Conservation (phyloP, 2,888 invertebrate genomes). For the Laspeyria flexula region DNA sequence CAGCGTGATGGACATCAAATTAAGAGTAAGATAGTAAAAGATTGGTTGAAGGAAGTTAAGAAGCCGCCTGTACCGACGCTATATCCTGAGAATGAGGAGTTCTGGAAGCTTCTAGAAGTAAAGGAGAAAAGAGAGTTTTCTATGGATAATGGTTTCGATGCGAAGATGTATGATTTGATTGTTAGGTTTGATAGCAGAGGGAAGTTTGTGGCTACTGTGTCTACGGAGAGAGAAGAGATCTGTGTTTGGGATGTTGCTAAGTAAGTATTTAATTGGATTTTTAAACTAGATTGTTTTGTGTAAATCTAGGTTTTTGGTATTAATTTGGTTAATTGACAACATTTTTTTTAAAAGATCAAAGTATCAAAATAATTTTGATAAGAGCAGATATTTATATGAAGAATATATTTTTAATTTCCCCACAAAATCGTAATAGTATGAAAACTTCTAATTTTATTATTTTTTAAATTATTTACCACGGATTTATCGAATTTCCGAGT, state of each 20-base stretch:
- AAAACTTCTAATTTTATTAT: too few relatives aligned
- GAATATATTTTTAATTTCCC: too few relatives aligned
- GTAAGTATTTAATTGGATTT: constrained; percentile 52
- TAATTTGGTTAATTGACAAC: too few relatives aligned
- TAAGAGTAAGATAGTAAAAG: constrained; percentile 69
- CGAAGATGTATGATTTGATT: constrained; percentile 86
- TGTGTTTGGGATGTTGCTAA: constrained; percentile 91
- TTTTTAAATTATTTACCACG: too few relatives aligned
- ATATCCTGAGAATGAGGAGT: constrained; percentile 83
- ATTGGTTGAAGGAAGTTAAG: constrained; percentile 76
- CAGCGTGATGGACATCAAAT: constrained; percentile 66
- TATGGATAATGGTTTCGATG: constrained; percentile 74
- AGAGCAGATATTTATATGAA: too few relatives aligned
- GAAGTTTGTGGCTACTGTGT: constrained; percentile 91
- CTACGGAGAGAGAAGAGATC: constrained; percentile 91
- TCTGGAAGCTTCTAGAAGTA: constrained; percentile 67
- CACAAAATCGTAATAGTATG: too few relatives aligned
- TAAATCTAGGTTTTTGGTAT: too few relatives aligned
- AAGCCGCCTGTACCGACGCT: constrained; percentile 87
- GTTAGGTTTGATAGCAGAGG: constrained; percentile 88
- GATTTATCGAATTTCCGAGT: too few relatives aligned
- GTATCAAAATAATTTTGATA: too few relatives aligned
- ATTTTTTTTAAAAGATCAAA: too few relatives aligned
- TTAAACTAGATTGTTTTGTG: too few relatives aligned
- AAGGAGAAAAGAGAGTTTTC: constrained; percentile 67